Evolutionary conservation across 2,797 vertebrate genomes (phyloP).

Genomic region (Anguilla obscura): DNA sequence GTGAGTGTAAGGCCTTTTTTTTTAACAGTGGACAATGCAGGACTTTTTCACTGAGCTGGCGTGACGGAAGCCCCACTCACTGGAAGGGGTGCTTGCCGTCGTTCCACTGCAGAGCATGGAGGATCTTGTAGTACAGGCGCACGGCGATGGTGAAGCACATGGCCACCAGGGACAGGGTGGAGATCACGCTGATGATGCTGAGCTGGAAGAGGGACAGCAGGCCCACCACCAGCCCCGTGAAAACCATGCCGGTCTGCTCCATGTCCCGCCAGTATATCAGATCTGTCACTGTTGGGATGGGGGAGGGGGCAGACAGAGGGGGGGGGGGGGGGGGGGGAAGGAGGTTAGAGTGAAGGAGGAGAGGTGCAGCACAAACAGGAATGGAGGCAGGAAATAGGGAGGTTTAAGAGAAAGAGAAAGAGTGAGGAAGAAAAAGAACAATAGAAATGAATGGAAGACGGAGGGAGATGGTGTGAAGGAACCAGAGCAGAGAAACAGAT

Average conservation of each 20-base stretch:
- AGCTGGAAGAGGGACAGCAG: conserved; percentile 88
- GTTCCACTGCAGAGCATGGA: conserved; percentile 75
- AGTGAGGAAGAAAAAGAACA: neutral
- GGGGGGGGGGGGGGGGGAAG: neutral
- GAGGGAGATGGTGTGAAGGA: neutral
- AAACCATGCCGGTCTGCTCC: conserved; percentile 77
- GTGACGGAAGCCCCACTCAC: conserved; percentile 66
- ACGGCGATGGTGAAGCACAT: conserved; percentile 82
- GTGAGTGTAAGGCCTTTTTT: neutral
- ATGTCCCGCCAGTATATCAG: conserved; percentile 90
- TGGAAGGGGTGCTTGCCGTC: conserved; percentile 80
- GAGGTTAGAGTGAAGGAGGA: neutral
- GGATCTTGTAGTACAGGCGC: conserved; percentile 80
- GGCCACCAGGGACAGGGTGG: conserved; percentile 76
- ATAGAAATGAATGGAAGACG: neutral
- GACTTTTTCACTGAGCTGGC: too few relatives aligned
- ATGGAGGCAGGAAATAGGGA: neutral
- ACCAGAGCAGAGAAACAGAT: conserved; percentile 16
- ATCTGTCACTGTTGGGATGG: conserved; percentile 73
- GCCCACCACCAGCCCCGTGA: conserved; percentile 80
- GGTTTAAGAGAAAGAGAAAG: neutral
- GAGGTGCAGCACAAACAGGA: neutral
- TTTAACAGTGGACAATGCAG: too few relatives aligned
- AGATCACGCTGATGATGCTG: conserved; percentile 84
- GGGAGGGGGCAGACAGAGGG: neutral